These are phyloP conservation scores for Rhabdomys dilectus DNA, from an alignment of 2,113 vertebrate species.

Conservation along the genomic window DNA sequence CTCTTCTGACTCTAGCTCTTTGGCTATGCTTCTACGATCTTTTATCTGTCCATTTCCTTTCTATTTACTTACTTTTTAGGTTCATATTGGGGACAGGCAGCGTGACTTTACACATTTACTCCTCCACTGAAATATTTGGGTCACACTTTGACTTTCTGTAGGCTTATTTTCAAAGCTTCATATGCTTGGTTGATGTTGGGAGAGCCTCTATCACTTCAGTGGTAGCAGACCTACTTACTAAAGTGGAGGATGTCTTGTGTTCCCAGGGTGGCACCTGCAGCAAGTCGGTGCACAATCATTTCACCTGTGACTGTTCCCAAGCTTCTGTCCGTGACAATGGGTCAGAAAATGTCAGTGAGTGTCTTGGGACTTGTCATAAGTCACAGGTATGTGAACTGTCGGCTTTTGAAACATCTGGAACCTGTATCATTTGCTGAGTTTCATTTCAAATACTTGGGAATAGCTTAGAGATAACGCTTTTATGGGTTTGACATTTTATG, in stretches of 20 bases:
- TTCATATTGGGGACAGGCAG: background rate
- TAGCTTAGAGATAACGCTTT: constrained; percentile 43
- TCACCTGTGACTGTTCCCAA: background rate
- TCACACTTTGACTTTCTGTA: background rate
- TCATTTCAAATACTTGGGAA: constrained; percentile 33
- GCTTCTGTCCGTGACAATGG: background rate
- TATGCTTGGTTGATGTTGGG: background rate
- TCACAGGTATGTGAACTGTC: background rate
- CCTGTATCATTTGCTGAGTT: background rate
- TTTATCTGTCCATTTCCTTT: background rate
- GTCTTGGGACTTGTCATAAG: constrained; percentile 12
- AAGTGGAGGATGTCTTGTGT: background rate
- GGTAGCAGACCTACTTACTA: background rate
- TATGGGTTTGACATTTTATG: constrained; percentile 60
- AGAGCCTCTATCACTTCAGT: background rate
- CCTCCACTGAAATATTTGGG: background rate
- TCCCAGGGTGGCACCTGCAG: background rate
- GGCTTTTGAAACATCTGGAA: background rate
- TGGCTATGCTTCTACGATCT: background rate
- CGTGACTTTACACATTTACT: background rate
- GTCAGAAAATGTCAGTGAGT: constrained; percentile 21
- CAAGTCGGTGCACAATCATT: background rate
- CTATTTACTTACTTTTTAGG: background rate
- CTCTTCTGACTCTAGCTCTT: background rate
- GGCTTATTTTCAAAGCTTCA: constrained; percentile 2